Base-by-base conservation (phyloP, 2,113 vertebrate genomes). In the Blennius ocellaris region DNA sequence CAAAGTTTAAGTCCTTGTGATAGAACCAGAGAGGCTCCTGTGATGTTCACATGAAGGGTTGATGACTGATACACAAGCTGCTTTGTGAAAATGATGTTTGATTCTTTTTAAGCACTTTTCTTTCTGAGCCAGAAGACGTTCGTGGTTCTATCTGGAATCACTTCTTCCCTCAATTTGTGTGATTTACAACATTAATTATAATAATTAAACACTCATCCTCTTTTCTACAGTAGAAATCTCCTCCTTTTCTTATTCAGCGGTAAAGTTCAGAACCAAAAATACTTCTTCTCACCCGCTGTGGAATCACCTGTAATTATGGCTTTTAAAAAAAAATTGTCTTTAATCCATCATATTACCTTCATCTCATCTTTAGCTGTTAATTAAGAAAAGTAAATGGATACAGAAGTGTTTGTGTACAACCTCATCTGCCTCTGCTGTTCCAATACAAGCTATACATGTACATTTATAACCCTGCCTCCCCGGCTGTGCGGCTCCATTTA, bases 391-490 rank as follows among this genome's bases (percentile, higher is more conserved):
- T 15, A 6, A 58, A 48, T 72, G 59, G 66, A 76, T 14, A 12
- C 38, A 38, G 60, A 36, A 8, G 41, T 55, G 5, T 55, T 11
- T 61, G 12, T 62, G 50, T 55, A 16, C 55, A 58, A 70, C 58
- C 39, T 2, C 49, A 36, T 21, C 30, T 43, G 41, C 48, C 36
- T 63, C 17, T 12, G 41, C 2, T 10, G 41, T 40, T 70, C 21
- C 55, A 74, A 76, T 69, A 73, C 21, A 69, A 76, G 70, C 68
- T 74, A n/a, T n/a, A 69, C 77, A 77, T 57, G 57, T 55, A 66
- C 84, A 85, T 90, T 89, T 83, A 78, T 66, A 87, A 85, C 64
- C 72, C 69, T 61, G 45, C 53, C 76, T 76, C 57, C 38, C 80
- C 59, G n/a, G 66, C 81, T 73, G 84, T 10, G 83, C 76, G 30